These are phyloP conservation scores for Lindbergichthys nudifrons DNA, from an alignment of 2,797 vertebrate species.

Conservation along the genomic window DNA sequence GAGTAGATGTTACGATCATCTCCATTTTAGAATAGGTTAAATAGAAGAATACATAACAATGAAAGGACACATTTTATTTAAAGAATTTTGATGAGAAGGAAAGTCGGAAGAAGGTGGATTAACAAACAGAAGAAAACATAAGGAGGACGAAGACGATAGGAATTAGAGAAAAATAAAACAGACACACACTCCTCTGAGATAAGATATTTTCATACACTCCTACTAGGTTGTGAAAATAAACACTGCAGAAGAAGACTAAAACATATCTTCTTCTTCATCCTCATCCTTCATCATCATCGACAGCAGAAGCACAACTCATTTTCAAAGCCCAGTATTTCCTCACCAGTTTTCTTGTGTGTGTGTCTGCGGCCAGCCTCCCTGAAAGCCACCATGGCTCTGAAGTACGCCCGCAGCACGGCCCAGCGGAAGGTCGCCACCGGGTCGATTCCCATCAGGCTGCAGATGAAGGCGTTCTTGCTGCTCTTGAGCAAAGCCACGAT, in stretches of 20 bases:
- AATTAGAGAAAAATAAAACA: constrained; percentile 16
- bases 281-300: too few relatives aligned
- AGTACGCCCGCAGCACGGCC: constrained; percentile 93
- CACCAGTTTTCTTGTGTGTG: constrained; percentile 90
- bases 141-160: background rate
- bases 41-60: too few relatives aligned
- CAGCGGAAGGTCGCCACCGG: constrained; percentile 96
- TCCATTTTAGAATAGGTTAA: too few relatives aligned
- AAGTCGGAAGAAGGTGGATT: constrained; percentile 1
- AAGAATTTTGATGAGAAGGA: too few relatives aligned
- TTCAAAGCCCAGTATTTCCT: constrained; percentile 40
- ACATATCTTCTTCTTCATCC: background rate
- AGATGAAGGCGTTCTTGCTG: constrained; percentile 94
- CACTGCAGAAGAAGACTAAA: constrained; percentile 23
- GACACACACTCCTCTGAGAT: constrained; percentile 14
- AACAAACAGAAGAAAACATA: constrained; percentile 7
- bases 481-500: constrained; percentile 95
- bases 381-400: constrained; percentile 92
- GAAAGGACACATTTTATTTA: too few relatives aligned
- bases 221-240: constrained; percentile 44
- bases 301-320: too few relatives aligned
- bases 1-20: too few relatives aligned
- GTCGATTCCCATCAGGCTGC: constrained; percentile 94
- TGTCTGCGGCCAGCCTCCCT: constrained; percentile 89
- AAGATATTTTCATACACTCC: constrained; percentile 24